Conservation (phyloP, 2,113 vertebrate genomes). For the Prolemur simus region DNA sequence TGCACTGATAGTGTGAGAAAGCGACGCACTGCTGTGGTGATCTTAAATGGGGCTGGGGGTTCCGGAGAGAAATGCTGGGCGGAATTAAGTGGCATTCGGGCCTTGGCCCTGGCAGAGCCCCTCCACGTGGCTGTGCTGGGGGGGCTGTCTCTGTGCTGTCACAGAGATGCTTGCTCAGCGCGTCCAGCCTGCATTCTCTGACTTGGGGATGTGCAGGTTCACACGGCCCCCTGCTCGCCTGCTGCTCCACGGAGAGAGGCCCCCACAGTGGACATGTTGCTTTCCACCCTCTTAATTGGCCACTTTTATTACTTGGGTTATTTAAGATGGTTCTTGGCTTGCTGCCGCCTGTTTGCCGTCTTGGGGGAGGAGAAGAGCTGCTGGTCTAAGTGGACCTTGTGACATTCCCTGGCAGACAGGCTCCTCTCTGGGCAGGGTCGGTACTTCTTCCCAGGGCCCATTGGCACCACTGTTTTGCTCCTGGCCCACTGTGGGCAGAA, state of each 20-base stretch:
- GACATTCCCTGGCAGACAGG: conserved; percentile 34
- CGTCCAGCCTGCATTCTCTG: neutral
- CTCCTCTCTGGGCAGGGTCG: neutral
- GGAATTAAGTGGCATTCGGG: fast-evolving
- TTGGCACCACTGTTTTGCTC: neutral
- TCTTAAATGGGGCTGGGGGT: neutral
- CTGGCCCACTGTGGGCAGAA: neutral
- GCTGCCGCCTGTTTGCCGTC: neutral
- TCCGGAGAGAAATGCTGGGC: neutral
- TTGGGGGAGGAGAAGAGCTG: conserved; percentile 21
- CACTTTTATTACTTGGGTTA: conserved; percentile 68
- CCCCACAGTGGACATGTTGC: neutral
- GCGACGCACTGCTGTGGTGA: neutral
- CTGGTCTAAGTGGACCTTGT: conserved; percentile 49
- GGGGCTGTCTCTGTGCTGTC: neutral
- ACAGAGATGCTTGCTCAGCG: neutral
- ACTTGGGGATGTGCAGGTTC: neutral
- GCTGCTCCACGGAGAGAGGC: neutral
- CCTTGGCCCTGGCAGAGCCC: neutral
- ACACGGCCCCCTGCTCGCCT: neutral
- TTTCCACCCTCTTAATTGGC: conserved; percentile 51
- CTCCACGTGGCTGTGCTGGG: neutral
- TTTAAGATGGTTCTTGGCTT: conserved; percentile 70
- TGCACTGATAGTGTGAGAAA: neutral
- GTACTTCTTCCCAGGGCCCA: neutral